Evolutionary conservation across 2,797 vertebrate species (phyloP).

Genomic region (Phataginus tricuspis): DNA sequence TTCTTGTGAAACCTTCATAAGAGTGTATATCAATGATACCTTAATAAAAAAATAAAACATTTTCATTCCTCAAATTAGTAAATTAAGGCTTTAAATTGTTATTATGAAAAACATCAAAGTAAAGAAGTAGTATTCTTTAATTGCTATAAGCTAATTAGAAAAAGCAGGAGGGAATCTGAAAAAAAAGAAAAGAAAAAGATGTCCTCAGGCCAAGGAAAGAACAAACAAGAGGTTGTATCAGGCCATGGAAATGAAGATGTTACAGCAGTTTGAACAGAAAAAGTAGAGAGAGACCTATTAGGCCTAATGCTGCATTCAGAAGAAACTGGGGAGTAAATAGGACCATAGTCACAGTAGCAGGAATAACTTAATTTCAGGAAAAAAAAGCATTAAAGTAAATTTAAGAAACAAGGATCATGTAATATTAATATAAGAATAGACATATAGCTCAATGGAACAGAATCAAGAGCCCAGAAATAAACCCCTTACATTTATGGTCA

Average conservation of each 20-base stretch:
- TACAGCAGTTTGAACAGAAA: background rate
- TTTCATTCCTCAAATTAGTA: background rate
- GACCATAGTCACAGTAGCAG: too few species aligned
- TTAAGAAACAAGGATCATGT: background rate
- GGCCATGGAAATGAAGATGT: background rate
- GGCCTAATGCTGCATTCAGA: background rate
- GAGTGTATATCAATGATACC: too few species aligned
- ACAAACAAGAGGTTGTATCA: background rate
- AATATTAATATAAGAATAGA: background rate
- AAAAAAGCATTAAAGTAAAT: background rate
- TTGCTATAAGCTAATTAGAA: background rate
- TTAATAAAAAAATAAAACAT: background rate
- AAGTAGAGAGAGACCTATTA: background rate
- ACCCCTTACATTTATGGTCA: background rate
- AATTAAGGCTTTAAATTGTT: background rate
- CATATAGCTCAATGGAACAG: background rate
- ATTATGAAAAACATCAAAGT: constrained; percentile 21
- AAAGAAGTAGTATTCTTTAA: background rate
- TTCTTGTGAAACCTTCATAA: too few species aligned
- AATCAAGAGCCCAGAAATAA: background rate
- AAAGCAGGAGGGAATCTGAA: background rate
- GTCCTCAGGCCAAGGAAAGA: background rate
- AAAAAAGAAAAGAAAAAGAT: background rate
- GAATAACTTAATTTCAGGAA: background rate
- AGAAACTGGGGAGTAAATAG: background rate